These are phyloP conservation scores for Chrysochloris asiatica DNA, from an alignment of 2,113 vertebrate genomes.

Conservation along the genomic window DNA sequence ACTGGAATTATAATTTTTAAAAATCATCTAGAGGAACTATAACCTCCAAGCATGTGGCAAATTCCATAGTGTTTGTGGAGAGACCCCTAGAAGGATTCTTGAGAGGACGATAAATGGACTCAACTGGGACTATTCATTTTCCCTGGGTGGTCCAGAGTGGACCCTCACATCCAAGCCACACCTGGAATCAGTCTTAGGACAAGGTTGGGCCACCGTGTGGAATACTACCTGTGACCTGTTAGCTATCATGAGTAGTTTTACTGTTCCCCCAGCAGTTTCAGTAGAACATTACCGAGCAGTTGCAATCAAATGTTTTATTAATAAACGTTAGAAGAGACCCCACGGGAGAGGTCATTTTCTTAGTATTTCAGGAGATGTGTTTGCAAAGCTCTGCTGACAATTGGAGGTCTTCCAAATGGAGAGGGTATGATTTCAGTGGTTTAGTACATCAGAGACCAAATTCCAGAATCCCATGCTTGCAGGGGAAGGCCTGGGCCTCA, in stretches of 20 bases:
- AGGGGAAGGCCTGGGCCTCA: not conserved
- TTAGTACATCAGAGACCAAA: slow-evolving; percentile 8
- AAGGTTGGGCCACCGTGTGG: not conserved
- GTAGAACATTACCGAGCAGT: not conserved
- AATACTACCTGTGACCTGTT: not conserved
- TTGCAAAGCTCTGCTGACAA: slow-evolving; percentile 3
- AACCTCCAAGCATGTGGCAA: slow-evolving; percentile 31
- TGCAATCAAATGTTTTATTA: slow-evolving; percentile 61
- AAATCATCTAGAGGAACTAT: slow-evolving; percentile 19
- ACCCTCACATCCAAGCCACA: not conserved
- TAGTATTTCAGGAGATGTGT: slow-evolving; percentile 38
- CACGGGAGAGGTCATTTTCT: slow-evolving; percentile 37
- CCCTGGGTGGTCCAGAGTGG: not conserved
- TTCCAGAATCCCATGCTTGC: not conserved
- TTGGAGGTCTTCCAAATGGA: slow-evolving; percentile 61
- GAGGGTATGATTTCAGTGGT: not conserved
- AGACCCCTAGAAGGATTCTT: not conserved
- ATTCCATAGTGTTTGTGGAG: not conserved
- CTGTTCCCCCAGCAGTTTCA: slow-evolving; percentile 42
- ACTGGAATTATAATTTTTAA: slow-evolving; percentile 26
- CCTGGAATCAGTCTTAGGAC: not conserved
- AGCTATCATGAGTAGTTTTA: not conserved
- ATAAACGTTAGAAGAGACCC: slow-evolving; percentile 48
- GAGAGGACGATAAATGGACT: not conserved
- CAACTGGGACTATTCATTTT: not conserved